Base-by-base conservation (phyloP, 2,888 invertebrate species). In the Tachina fera region DNA sequence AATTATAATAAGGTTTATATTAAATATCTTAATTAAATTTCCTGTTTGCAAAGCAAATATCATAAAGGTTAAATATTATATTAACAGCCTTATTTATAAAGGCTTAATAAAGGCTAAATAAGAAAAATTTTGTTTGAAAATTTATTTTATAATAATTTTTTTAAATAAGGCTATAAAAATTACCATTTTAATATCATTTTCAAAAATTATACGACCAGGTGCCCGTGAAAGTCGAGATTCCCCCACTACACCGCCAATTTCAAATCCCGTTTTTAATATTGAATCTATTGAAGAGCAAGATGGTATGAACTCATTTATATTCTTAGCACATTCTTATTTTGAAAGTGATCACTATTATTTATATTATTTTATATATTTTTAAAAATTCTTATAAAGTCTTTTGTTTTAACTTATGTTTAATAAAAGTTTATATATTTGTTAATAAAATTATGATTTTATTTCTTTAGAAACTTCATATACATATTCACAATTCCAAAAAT, bases 401-500 rank as follows among this genome's bases (percentile, higher is more conserved):
- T 31, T 31, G 6, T 6, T 31, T n/a, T 67, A 11, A n/a, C 49
- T 11, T 9, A 39, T 8, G 19, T 14, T 19, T 3, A 43, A 45
- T 71, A 13, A 11, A 1, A 56, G 2, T 31, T 49, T 39, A 19
- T 8, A 19, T 77, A 6, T 8, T 10, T 77, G 19, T 39, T 19
- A 49, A 49, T 60, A 61, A 47, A 56, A 67, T 61, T 72, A n/a
- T n/a, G 31, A 39, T 49, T 68, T 47, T 70, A 56, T 56, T 31
- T 77, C 63, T 71, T 77, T 41, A 94, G 96, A 96, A 91, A 94
- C 95, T 92, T 95, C 95, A 74, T 95, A 95, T 89, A 95, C 95
- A 70, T 96, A 95, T 92, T 94, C 94, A 85, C 93, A 96, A 90
- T 96, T 96, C 94, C 95, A 95, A 91, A 95, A 95, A 91, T 96